Evolutionary conservation across 2,797 vertebrate genomes (phyloP).

Genomic region (Sandelia bainsii): DNA sequence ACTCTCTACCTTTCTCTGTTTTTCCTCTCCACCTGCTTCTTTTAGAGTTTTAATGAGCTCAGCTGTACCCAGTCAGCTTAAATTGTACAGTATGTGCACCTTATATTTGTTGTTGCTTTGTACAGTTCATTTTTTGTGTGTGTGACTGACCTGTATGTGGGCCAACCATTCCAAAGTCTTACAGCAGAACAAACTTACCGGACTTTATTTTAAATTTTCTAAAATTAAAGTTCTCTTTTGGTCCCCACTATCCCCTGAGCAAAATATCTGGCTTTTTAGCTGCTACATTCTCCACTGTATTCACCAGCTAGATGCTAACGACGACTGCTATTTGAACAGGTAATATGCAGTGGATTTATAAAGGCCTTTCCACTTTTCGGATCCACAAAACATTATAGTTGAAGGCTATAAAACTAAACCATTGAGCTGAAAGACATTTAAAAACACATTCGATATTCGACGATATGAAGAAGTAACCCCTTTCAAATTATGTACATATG

Average conservation of each 20-base stretch:
- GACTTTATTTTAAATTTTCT: slow-evolving; percentile 2
- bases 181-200: neutral
- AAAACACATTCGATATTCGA: no score
- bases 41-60: slow-evolving; percentile 48
- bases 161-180: slow-evolving; percentile 9
- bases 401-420: no score
- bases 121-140: neutral
- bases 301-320: neutral
- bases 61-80: slow-evolving; percentile 19
- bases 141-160: neutral
- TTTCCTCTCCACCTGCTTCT: slow-evolving; percentile 28
- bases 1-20: slow-evolving; percentile 56
- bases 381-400: no score
- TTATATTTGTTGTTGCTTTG: slow-evolving; percentile 9
- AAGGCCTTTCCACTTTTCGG: no score
- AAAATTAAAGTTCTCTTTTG: neutral
- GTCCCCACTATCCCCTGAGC: neutral
- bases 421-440: no score
- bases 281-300: neutral
- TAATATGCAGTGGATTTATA: no score
- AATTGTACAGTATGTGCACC: slow-evolving; percentile 24
- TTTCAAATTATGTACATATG: neutral
- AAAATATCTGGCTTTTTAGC: neutral
- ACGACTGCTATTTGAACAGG: no score
- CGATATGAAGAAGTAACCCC: neutral